Conservation (phyloP, 2,113 vertebrate genomes). For the Eublepharis macularius region DNA sequence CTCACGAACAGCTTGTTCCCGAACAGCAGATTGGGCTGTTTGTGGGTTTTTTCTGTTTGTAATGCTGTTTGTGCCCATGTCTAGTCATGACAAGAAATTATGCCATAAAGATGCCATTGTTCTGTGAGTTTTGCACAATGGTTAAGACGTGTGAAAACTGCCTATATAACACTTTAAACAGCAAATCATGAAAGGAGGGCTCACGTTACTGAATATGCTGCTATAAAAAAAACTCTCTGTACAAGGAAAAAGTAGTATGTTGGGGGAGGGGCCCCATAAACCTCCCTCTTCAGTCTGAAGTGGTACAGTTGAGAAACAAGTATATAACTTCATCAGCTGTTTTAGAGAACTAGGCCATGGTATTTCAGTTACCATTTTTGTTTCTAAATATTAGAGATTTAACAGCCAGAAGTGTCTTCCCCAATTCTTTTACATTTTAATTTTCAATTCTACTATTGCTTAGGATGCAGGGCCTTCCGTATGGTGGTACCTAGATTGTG, state of each 20-base stretch:
- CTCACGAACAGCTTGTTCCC: too few relatives aligned
- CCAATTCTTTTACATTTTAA: not conserved
- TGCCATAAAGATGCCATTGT: too few relatives aligned
- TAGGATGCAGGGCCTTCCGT: too few relatives aligned
- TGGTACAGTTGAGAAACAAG: not conserved
- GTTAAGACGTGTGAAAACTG: too few relatives aligned
- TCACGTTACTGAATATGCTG: not conserved
- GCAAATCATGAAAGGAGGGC: not conserved
- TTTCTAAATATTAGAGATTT: not conserved
- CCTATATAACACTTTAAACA: not conserved
- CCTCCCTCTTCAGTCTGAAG: not conserved
- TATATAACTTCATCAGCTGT: not conserved
- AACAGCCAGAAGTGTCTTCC: not conserved
- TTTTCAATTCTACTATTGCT: not conserved
- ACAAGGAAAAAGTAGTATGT: not conserved
- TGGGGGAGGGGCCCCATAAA: fast-evolving
- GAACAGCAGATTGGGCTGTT: too few relatives aligned
- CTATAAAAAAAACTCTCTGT: too few relatives aligned
- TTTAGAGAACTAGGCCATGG: not conserved
- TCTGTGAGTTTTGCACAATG: too few relatives aligned
- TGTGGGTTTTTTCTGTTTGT: too few relatives aligned
- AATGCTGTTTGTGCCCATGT: too few relatives aligned
- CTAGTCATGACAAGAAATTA: too few relatives aligned
- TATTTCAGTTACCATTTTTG: not conserved
- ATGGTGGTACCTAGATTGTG: too few relatives aligned